Evolutionary conservation across 37 sponge, comb jelly and placozoan species (phyloP), one percentile per base, ranked within the genome.

Genomic region (Chondrosia reniformis): DNA sequence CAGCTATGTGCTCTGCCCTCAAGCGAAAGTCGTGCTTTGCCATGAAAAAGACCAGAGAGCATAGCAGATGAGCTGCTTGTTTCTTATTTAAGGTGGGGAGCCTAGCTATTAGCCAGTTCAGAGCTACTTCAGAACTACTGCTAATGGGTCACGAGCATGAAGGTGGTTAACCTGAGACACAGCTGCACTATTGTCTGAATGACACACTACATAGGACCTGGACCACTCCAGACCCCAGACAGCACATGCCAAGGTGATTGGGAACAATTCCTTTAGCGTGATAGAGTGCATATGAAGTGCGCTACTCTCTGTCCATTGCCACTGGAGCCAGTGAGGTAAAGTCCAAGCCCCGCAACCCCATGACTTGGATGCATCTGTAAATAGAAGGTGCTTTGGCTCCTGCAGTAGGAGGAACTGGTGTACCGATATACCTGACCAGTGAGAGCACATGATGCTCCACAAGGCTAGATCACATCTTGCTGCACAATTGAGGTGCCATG

Each of bases 271-370:
- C 55, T 42, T 80, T 5, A 59, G 4, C 7, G 69, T 72, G 27
- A 67, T 80, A 31, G 81, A 80, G 3, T 25, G 27, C 2, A 31
- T 30, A n/a, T 1, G 33, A 32, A 31, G 25, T n/a, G n/a, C n/a
- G n/a, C n/a, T n/a, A 1, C 36, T 30, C 9, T 33, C 45, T 3
- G 24, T 55, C 81, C 81, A 80, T 75, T 28, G 72, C 7, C 25
- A 25, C 72, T 80, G 72, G 6, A 80, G 46, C 81, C 81, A 80
- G 28, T 7, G 22, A 36, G 45, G 71, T 0, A 69, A 45, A 24
- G 24, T 34, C 21, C 63, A 65, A 32, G 72, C 81, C 1, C 81
- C 81, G 2, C 81, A 80, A 17, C 81, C 81, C 69, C 69, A 67
- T 17, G 71, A 65, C 5, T 55, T 72, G 3, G 52, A 67, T n/a